Percentiles rank a stretch among this genome's conserved stretches.
Conservation (phyloP, 2,888 invertebrate genomes). For the Cheilosia scutellata region DNA sequence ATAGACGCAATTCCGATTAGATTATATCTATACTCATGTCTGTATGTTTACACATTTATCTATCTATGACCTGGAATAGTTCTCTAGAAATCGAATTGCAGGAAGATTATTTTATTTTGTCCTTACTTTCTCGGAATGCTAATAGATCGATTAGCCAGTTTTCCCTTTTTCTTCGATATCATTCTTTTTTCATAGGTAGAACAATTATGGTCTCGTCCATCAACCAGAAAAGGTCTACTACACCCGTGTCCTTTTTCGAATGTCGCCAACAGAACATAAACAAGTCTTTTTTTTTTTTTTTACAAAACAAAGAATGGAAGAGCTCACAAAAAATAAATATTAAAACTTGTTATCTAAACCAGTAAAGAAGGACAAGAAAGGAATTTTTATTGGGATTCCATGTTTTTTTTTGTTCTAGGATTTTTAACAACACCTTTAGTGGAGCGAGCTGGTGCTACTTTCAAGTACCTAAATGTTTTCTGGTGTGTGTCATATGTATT, state of each 20-base stretch:
- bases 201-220: neutral
- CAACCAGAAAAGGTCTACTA: neutral
- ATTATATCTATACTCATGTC: too few relatives aligned
- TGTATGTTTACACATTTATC: too few relatives aligned
- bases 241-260: neutral
- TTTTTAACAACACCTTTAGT: too few relatives aligned
- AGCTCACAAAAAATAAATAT: neutral
- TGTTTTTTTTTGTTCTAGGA: neutral
- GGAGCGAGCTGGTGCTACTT: neutral
- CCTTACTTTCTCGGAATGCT: neutral
- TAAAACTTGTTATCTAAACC: constrained; percentile 6
- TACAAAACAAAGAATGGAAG: neutral
- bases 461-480: neutral
- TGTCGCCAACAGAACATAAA: constrained; percentile 28
- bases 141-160: neutral
- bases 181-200: neutral
- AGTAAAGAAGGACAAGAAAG: neutral
- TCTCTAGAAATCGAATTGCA: too few relatives aligned
- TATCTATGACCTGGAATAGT: too few relatives aligned
- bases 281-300: constrained; percentile 3
- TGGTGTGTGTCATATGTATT: neutral
- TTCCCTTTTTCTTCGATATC: neutral
- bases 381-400: neutral
- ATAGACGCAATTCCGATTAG: too few relatives aligned
- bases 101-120: too few relatives aligned